Percentiles rank a stretch among this genome's conserved stretches.
These are phyloP conservation scores for Ennomos fuscantarius DNA, from an alignment of 2,888 invertebrate genomes.

Conservation along the genomic window DNA sequence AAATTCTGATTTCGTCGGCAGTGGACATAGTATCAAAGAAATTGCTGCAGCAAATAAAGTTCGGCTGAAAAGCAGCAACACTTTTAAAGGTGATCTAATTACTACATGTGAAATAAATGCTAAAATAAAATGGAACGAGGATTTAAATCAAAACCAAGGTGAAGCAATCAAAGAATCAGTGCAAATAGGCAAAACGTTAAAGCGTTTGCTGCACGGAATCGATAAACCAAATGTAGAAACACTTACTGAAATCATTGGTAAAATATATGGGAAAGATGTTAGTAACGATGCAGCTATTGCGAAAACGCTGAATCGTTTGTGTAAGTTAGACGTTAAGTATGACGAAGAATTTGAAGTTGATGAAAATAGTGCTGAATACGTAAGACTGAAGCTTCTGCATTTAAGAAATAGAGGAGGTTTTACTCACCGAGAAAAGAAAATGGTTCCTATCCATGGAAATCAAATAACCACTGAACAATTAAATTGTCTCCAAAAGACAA, in stretches of 20 bases:
- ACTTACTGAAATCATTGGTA: conserved; percentile 59
- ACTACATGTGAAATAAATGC: conserved; percentile 61
- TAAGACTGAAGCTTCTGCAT: conserved; percentile 66
- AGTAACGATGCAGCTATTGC: conserved; percentile 56
- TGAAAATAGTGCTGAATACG: conserved; percentile 56
- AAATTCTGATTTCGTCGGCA: conserved; percentile 59
- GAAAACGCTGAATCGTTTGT: conserved; percentile 53
- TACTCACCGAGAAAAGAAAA: conserved; percentile 59
- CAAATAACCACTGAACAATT: conserved; percentile 78
- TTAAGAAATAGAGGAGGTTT: conserved; percentile 69
- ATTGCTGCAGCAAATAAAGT: conserved; percentile 66
- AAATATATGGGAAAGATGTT: conserved; percentile 64
- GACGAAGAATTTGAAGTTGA: conserved; percentile 53
- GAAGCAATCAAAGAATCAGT: conserved; percentile 59
- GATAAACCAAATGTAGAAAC: conserved; percentile 55
- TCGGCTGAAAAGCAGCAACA: conserved; percentile 68
- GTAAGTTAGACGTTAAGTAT: conserved; percentile 48
- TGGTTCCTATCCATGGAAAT: conserved; percentile 67
- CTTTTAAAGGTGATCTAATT: conserved; percentile 63
- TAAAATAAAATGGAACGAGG: conserved; percentile 68
- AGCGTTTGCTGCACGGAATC: conserved; percentile 59
- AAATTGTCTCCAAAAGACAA: conserved; percentile 63
- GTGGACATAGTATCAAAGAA: conserved; percentile 71
- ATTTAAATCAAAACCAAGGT: conserved; percentile 51
- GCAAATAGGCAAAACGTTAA: conserved; percentile 55